phyloP scores from a whole-genome alignment of 2,113 vertebrate species.

The Progne subis region DNA sequence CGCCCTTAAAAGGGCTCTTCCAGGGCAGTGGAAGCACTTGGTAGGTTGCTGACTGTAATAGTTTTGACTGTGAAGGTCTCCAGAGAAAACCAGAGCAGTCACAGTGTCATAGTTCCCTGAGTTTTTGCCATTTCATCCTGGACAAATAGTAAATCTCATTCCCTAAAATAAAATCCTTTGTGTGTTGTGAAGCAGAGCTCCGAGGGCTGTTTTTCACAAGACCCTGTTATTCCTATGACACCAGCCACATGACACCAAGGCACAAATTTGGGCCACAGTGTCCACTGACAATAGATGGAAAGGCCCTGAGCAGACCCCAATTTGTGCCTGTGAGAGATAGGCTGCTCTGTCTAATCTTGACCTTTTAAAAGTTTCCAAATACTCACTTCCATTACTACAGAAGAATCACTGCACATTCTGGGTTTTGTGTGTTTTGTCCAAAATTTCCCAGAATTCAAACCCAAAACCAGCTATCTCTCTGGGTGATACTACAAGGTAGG shows the following conservation, averaged over 20 bases:
- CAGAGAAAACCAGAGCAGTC: neutral
- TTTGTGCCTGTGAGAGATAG: slow-evolving; percentile 11
- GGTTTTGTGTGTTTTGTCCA: neutral
- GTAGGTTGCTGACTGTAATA: neutral
- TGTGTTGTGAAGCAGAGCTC: neutral
- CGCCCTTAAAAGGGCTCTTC: neutral
- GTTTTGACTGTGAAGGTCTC: neutral
- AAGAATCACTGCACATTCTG: neutral
- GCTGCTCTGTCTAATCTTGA: slow-evolving; percentile 19
- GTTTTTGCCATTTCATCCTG: neutral
- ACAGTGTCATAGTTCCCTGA: neutral
- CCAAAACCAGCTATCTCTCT: neutral
- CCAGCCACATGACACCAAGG: neutral
- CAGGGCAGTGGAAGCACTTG: neutral
- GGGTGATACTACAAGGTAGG: rapidly evolving
- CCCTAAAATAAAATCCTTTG: neutral
- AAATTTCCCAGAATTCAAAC: neutral
- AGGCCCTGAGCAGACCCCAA: slow-evolving; percentile 5
- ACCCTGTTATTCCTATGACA: neutral
- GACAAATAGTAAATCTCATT: slow-evolving; percentile 17
- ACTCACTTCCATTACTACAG: neutral
- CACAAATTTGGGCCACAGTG: neutral
- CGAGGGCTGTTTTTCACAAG: neutral
- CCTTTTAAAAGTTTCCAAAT: slow-evolving; percentile 41
- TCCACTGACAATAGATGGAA: neutral